Evolutionary conservation across 2,888 invertebrate species (phyloP), one percentile per base, ranked within the genome.

Genomic region (Eutolmus rufibarbis): DNA sequence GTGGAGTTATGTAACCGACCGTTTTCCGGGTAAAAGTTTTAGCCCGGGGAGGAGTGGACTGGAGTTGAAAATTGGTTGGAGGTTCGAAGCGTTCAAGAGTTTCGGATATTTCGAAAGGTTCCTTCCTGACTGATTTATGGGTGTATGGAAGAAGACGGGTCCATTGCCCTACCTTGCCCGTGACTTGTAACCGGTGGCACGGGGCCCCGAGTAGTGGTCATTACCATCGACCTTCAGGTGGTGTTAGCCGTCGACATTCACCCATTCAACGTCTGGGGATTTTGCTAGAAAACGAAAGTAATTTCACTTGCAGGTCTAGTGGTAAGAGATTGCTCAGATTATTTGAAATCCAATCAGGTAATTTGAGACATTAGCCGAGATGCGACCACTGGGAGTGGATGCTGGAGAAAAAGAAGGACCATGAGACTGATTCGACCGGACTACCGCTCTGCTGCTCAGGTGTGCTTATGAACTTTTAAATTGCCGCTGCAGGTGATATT

Each of bases 221-320:
- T 85, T 85, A 85, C 85, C 85, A 74, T 74, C 85, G 85, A 85
- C 85, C 85, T 85, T 85, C 85, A 74, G 74, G n/a, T 85, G 43
- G 74, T n/a, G 66, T 5, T n/a, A 74, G 40, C 12, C 57, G 19
- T 19, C 85, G 74, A 43, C 74, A 85, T 85, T 85, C 82, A 82
- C 82, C 82, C 74, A 46, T 85, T 85, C 85, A 85, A 46, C 40
- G 51, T 74, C 16, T 43, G 7, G 46, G 31, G 46, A 46, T 46
- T 16, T 40, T 46, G 46, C 31, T 74, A 43, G 85, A 85, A 74
- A 85, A 46, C 85, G 85, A 85, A 85, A 85, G 85, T 74, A 85
- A 85, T 85, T 85, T 85, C 85, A 85, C 85, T 85, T 37, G 46
- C 85, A 74, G 74, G 74, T 85, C n/a, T 74, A 74, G 23, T 7